Evolutionary conservation across 2,113 vertebrate genomes (phyloP), one percentile per base, ranked within the genome.

Genomic region (Scophthalmus maximus): DNA sequence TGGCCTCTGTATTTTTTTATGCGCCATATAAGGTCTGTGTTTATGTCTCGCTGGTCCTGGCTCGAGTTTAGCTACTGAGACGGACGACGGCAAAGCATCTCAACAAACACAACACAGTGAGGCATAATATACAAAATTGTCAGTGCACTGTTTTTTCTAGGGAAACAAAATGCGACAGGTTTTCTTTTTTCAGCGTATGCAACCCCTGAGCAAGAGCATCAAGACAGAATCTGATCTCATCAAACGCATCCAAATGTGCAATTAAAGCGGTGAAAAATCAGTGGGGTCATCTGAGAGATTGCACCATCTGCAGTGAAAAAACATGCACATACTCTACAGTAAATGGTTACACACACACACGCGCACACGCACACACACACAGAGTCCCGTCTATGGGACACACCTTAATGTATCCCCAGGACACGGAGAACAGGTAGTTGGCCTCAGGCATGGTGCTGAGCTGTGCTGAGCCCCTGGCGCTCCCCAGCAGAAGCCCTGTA

Each of bases 361-460:
- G 63, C 44, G 47, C 15, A 71, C 52, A 67, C 60, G 83, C 53
- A 44, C 42, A 51, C 12, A 26, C 15, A 23, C 30, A 61, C 42
- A 77, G 6, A 5, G 56, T 53, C 42, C 32, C 18, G 23, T 66
- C 70, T 12, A 59, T 26, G 25, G 3, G 84, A 97, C 96, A 96
- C 94, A 98, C 97, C 97, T 98, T 98, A 75, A 98, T 98, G 79
- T 97, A 98, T 91, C 96, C 96, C 97, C 97, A 99, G 89, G 96
- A 98, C 60, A 98, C 95, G 65, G 96, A 98, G 56, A 97, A 93
- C 83, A 98, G 93, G 94, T 96, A 96, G 92, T 96, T 99, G 86
- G 95, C 95, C 91, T 98, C 97, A 81, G 96, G 97, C 97, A 98
- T 99, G 94, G 94, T 97, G 95, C 90, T 94, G 86, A 77, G 84